Evolutionary conservation across 37 sponge, comb jelly and placozoan species (phyloP).

Genomic region (Lycopodina hypogea): DNA sequence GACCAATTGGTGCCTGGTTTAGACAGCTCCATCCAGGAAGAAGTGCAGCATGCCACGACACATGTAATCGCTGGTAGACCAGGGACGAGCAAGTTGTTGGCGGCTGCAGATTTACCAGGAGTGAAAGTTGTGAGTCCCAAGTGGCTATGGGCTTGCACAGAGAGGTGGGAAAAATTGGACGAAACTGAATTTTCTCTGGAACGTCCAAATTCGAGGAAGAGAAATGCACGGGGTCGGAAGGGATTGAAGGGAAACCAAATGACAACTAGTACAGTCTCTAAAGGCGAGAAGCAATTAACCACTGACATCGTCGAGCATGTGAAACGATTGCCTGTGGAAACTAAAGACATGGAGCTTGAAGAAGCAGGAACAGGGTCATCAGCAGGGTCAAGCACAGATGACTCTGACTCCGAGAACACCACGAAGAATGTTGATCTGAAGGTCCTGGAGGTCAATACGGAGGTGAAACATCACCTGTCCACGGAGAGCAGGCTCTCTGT

Average conservation of each 20-base stretch:
- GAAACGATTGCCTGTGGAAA: neutral
- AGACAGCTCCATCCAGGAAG: slow-evolving; percentile 24
- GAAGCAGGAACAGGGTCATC: neutral
- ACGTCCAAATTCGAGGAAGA: slow-evolving; percentile 4
- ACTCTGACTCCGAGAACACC: neutral
- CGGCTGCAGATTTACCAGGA: slow-evolving; percentile 71
- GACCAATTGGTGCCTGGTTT: slow-evolving; percentile 42
- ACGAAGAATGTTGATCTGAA: neutral
- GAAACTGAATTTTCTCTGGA: slow-evolving; percentile 63
- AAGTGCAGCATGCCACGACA: slow-evolving; percentile 63
- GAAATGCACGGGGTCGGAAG: neutral
- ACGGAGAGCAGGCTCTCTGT: slow-evolving; percentile 49
- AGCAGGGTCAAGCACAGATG: neutral
- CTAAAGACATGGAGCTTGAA: neutral
- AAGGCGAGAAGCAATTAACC: neutral
- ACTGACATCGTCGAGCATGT: neutral
- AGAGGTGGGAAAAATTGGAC: slow-evolving; percentile 79
- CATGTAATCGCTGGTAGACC: slow-evolving; percentile 85
- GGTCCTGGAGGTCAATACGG: neutral
- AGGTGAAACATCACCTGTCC: slow-evolving; percentile 17
- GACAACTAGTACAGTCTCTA: too few species aligned
- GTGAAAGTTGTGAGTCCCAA: slow-evolving; percentile 74
- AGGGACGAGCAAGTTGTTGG: slow-evolving; percentile 86
- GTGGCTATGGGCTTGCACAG: slow-evolving; percentile 96
- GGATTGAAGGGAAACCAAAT: neutral